Percentiles rank a stretch among this genome's conserved stretches.
These are phyloP conservation scores for Drosophila athabasca DNA, from an alignment of 1,140 invertebrate species.

Conservation along the genomic window DNA sequence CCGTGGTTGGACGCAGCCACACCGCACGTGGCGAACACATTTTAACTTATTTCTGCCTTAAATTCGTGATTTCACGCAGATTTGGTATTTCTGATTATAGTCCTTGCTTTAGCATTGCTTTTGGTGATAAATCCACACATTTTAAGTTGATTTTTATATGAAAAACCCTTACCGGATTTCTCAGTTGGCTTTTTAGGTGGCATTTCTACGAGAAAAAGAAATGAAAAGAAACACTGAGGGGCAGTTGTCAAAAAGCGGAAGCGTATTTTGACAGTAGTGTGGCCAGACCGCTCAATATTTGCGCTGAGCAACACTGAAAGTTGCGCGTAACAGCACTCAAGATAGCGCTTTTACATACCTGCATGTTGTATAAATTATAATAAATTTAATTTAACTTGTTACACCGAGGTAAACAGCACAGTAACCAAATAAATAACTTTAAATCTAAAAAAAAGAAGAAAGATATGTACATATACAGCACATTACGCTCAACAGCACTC, in stretches of 20 bases:
- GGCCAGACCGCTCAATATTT: conserved; percentile 38
- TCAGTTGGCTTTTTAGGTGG: conserved; percentile 87
- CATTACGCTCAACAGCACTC: background rate
- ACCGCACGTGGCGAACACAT: conserved; percentile 68
- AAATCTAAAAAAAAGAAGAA: too few relatives aligned
- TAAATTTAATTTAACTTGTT: too few relatives aligned
- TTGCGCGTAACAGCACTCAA: background rate
- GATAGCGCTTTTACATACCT: too few relatives aligned
- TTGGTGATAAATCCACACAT: conserved; percentile 42
- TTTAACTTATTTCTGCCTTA: conserved; percentile 32
- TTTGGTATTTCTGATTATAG: conserved; percentile 10
- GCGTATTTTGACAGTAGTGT: conserved; percentile 53
- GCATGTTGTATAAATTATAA: too few relatives aligned
- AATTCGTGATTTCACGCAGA: conserved; percentile 35
- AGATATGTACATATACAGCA: too few relatives aligned
- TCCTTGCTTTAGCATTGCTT: conserved; percentile 34
- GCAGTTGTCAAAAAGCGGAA: conserved; percentile 81
- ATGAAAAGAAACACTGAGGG: conserved; percentile 80
- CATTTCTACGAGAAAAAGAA: conserved; percentile 86
- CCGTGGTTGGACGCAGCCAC: conserved; percentile 21
- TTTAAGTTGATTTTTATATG: conserved; percentile 65
- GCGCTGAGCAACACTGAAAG: conserved; percentile 18
- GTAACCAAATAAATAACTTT: too few relatives aligned
- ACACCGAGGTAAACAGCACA: too few relatives aligned
- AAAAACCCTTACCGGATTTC: conserved; percentile 86